Evolutionary conservation across 2,113 vertebrate species (phyloP), one percentile per base, ranked within the genome.

Genomic region (Podarcis muralis): DNA sequence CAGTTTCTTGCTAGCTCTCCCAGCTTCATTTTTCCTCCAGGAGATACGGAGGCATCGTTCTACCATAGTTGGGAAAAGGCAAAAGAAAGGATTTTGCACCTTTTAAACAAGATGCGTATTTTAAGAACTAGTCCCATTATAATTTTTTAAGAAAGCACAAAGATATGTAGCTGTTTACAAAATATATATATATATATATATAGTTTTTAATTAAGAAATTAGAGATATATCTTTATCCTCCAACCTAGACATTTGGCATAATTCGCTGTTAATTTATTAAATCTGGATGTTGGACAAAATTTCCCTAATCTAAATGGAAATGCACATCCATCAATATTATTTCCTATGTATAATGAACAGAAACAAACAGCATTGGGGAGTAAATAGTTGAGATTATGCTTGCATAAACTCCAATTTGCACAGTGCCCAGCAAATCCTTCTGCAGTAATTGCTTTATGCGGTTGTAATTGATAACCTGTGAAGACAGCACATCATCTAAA

Each of bases 401-500:
- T 95, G 96, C 96, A 96, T 97, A 97, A 96, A 97, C 96, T 97
- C 96, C 96, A 95, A 95, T 94, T 98, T 97, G 97, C 97, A 98
- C 97, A 98, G 95, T 95, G 97, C 97, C 97, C 96, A 95, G 96
- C 97, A 95, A 97, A 97, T 97, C 96, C 97, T 95, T 94, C 93
- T 97, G 97, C 97, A 97, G 95, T 95, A 97, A 97, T 96, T 97
- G 95, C 97, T 98, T 97, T 97, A 97, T 97, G 97, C 97, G 93
- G 97, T 97, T 98, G 97, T 98, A 97, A 98, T 97, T 96, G 95
- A 97, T 97, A 97, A 97, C 96, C 95, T 96, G 96, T 97, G 98
- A 98, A 97, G 97, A 98, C 96, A 98, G 97, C 97, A 98, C 97
- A 97, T 97, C 96, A 98, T 98, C 97, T 97, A 97, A 97, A 96